Evolutionary conservation across 2,113 vertebrate genomes (phyloP).

Genomic region (Malaclemys terrapin): DNA sequence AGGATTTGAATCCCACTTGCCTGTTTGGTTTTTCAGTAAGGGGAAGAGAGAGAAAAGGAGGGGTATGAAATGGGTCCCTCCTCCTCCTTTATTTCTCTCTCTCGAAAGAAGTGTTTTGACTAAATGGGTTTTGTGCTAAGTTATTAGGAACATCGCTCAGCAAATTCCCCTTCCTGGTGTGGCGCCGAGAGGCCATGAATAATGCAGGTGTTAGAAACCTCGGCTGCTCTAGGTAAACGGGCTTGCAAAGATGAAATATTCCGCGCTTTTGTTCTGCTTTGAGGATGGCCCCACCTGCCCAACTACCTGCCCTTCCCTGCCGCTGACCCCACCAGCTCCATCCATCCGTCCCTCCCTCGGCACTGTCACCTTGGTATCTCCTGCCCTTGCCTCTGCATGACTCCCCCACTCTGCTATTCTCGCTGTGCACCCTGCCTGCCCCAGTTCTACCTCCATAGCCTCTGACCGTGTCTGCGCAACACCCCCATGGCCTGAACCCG

Average conservation of each 20-base stretch:
- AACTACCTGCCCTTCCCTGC: no score
- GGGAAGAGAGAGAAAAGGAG: background rate
- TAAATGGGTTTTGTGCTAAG: constrained; percentile 58
- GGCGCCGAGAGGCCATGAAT: constrained; percentile 24
- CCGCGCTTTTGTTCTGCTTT: background rate
- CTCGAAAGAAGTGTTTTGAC: constrained; percentile 50
- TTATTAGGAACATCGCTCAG: constrained; percentile 58
- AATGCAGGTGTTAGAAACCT: constrained; percentile 20
- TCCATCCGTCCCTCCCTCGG: no score
- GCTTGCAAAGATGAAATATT: background rate
- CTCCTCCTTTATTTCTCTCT: background rate
- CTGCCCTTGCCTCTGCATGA: background rate
- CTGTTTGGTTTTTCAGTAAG: background rate
- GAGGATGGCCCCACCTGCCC: background rate
- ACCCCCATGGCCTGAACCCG: background rate
- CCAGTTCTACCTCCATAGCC: background rate
- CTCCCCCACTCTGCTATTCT: background rate
- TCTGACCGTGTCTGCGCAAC: background rate
- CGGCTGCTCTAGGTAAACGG: background rate
- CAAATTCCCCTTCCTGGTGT: constrained; percentile 10
- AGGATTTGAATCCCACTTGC: background rate
- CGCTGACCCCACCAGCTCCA: background rate
- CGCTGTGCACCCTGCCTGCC: background rate
- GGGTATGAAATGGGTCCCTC: no score
- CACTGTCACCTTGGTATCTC: background rate